phyloP scores from a whole-genome alignment of 2,888 invertebrate genomes.

The Polyploca ridens region DNA sequence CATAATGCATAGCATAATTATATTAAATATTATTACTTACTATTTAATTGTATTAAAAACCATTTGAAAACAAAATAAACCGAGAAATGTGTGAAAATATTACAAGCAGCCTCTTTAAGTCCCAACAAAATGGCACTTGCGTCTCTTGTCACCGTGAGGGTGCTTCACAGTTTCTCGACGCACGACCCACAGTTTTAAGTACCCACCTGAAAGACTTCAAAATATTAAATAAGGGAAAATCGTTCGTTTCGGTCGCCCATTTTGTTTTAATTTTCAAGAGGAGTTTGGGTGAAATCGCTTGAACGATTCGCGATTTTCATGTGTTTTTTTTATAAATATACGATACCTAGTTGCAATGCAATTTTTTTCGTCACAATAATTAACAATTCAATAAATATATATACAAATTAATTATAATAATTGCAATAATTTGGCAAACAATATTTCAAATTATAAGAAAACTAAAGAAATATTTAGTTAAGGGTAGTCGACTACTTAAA shows the following conservation, averaged over 20 bases:
- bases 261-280: constrained; percentile 12
- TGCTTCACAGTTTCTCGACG: constrained; percentile 41
- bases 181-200: constrained; percentile 25
- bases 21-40: too few species aligned
- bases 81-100: constrained; percentile 34
- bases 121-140: constrained; percentile 56
- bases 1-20: too few species aligned
- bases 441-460: background rate
- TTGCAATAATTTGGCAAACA: too few species aligned
- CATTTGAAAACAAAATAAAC: constrained; percentile 12
- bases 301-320: background rate
- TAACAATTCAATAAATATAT: too few species aligned
- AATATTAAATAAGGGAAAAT: constrained; percentile 14
- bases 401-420: too few species aligned
- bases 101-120: constrained; percentile 35
- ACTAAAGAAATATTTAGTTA: too few species aligned
- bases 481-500: background rate
- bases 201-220: constrained; percentile 11
- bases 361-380: too few species aligned
- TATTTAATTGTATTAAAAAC: constrained; percentile 2
- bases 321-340: too few species aligned
- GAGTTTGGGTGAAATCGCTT: constrained; percentile 7
- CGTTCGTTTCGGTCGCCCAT: constrained; percentile 4
- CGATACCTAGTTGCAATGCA: too few species aligned
- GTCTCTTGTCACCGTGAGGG: constrained; percentile 50